Percentiles rank a stretch among this genome's conserved stretches.
phyloP scores from a whole-genome alignment of 2,888 invertebrate genomes.

The Nomada hirtipes region DNA sequence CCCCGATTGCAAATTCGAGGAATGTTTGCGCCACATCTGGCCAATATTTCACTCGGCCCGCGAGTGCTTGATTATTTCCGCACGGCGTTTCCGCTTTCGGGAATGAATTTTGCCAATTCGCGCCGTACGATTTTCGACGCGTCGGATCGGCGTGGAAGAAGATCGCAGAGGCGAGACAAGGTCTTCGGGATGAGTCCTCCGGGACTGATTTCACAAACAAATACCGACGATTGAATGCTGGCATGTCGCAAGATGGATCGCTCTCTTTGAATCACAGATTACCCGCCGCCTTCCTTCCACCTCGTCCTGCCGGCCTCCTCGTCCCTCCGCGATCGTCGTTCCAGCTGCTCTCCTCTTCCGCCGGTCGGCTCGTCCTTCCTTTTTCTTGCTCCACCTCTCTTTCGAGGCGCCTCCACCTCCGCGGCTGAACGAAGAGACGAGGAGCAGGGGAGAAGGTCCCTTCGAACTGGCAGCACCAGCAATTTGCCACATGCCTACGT shows the following conservation, averaged over 20 bases:
- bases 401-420: constrained; percentile 65
- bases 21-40: too few species aligned
- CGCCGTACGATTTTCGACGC: constrained; percentile 11
- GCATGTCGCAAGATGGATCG: constrained; percentile 83
- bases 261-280: constrained; percentile 83
- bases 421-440: constrained; percentile 28
- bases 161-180: constrained; percentile 41
- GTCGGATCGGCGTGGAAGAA: constrained; percentile 29
- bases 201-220: constrained; percentile 83
- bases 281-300: constrained; percentile 73
- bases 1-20: too few species aligned
- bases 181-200: constrained; percentile 72
- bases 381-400: constrained; percentile 55
- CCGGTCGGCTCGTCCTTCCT: constrained; percentile 44
- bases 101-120: constrained; percentile 12
- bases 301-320: constrained; percentile 41
- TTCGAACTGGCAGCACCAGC: constrained; percentile 69
- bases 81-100: neutral
- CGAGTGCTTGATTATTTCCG: neutral
- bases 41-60: too few species aligned
- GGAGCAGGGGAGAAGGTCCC: constrained; percentile 35
- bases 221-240: constrained; percentile 83
- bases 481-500: constrained; percentile 80
- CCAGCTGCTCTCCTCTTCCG: constrained; percentile 40
- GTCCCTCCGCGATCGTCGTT: constrained; percentile 23